Percentiles rank a stretch among this genome's conserved stretches.
These are phyloP conservation scores for Borostomias antarcticus DNA, from an alignment of 2,797 vertebrate genomes.

Conservation along the genomic window DNA sequence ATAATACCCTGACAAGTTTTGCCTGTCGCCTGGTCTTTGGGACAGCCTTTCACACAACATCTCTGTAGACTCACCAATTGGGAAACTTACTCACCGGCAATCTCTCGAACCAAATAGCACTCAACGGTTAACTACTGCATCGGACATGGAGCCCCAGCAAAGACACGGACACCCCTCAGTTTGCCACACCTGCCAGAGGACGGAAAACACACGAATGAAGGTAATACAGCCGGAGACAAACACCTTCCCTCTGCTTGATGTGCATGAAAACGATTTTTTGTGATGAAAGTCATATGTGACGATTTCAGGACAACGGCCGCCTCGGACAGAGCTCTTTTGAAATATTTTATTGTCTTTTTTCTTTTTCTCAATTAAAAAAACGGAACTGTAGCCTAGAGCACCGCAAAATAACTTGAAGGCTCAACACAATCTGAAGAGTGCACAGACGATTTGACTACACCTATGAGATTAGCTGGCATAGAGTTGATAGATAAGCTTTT, in stretches of 20 bases:
- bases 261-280: slow-evolving; percentile 11
- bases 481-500: too few relatives aligned
- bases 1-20: slow-evolving; percentile 85
- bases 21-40: slow-evolving; percentile 90
- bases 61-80: slow-evolving; percentile 70
- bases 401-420: too few relatives aligned
- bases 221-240: slow-evolving; percentile 66
- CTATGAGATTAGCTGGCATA: too few relatives aligned
- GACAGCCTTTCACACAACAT: slow-evolving; percentile 84
- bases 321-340: neutral
- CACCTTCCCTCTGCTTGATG: slow-evolving; percentile 13
- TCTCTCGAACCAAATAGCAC: slow-evolving; percentile 67
- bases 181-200: slow-evolving; percentile 81
- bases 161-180: slow-evolving; percentile 70
- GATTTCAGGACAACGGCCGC: neutral
- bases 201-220: slow-evolving; percentile 81
- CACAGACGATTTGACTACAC: too few relatives aligned
- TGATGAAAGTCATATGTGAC: neutral
- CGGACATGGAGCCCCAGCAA: slow-evolving; percentile 79
- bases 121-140: slow-evolving; percentile 56
- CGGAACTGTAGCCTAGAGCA: too few relatives aligned
- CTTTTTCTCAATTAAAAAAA: neutral
- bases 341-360: neutral
- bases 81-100: slow-evolving; percentile 80
- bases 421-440: too few relatives aligned